Conservation (phyloP, 2,113 vertebrate genomes). For the Megaleporinus macrocephalus region DNA sequence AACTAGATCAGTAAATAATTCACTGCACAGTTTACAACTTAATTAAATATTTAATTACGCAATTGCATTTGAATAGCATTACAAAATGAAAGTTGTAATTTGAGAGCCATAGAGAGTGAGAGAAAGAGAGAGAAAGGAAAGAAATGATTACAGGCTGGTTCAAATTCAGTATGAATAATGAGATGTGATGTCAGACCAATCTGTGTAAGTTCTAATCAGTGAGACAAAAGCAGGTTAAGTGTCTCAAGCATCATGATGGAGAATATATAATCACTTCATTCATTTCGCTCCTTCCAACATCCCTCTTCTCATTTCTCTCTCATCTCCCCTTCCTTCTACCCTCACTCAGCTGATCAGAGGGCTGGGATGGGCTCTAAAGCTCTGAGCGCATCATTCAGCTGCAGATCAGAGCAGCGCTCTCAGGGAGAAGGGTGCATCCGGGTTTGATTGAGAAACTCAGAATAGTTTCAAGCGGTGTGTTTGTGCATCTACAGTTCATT, state of each 20-base stretch:
- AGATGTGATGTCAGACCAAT: constrained; percentile 27
- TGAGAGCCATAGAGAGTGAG: neutral
- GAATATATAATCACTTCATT: neutral
- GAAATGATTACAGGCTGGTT: neutral
- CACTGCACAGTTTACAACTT: neutral
- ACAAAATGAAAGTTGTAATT: neutral
- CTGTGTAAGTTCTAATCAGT: constrained; percentile 36
- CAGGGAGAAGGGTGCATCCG: neutral
- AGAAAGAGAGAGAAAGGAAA: neutral
- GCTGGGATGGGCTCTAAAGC: constrained; percentile 2
- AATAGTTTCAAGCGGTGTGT: neutral
- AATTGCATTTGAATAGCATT: neutral
- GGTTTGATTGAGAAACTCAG: constrained; percentile 1
- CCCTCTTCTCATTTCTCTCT: neutral
- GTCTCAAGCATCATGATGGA: neutral
- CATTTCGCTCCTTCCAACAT: neutral
- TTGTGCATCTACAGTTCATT: neutral
- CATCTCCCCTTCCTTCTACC: neutral
- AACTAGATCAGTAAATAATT: neutral
- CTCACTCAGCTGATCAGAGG: neutral
- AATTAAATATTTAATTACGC: neutral
- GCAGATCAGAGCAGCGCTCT: neutral
- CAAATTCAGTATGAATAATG: constrained; percentile 33
- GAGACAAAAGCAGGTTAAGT: constrained; percentile 38
- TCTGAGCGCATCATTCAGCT: neutral